Evolutionary conservation across 2,797 vertebrate genomes (phyloP).

Genomic region (Austrolebias charrua): DNA sequence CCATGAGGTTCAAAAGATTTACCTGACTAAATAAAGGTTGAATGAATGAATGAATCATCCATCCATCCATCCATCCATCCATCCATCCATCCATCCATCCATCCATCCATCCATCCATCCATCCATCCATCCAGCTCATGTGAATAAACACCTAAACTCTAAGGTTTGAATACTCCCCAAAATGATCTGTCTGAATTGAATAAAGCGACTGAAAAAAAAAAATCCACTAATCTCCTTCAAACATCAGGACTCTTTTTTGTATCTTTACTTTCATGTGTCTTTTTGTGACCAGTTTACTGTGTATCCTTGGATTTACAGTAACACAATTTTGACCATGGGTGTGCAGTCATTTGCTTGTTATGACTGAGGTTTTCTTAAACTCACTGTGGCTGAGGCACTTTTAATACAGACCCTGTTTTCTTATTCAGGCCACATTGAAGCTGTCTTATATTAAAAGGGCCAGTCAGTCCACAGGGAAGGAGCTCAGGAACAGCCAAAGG

Average conservation of each 20-base stretch:
- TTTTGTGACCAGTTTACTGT: not conserved
- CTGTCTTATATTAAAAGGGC: constrained; percentile 73
- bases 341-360: not conserved
- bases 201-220: too few relatives aligned
- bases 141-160: too few relatives aligned
- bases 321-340: not conserved
- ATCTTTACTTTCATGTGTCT: not conserved
- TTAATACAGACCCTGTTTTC: constrained; percentile 43
- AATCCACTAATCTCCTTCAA: not conserved
- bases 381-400: constrained; percentile 9
- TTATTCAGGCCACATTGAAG: constrained; percentile 77
- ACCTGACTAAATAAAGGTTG: too few relatives aligned
- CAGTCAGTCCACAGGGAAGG: constrained; percentile 64
- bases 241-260: not conserved
- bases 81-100: too few relatives aligned
- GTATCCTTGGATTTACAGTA: not conserved
- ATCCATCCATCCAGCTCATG: too few relatives aligned
- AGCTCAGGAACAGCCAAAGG: constrained; percentile 74
- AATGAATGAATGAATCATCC: too few relatives aligned
- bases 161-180: too few relatives aligned
- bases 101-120: too few relatives aligned
- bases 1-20: too few relatives aligned
- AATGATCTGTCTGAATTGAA: not conserved
- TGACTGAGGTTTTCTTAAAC: not conserved
- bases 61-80: too few relatives aligned